A percentile compares a stretch with the other conserved stretches of the same genome.
Conservation (phyloP, 2,888 invertebrate species). For the Hydroisotoma schaefferi region DNA sequence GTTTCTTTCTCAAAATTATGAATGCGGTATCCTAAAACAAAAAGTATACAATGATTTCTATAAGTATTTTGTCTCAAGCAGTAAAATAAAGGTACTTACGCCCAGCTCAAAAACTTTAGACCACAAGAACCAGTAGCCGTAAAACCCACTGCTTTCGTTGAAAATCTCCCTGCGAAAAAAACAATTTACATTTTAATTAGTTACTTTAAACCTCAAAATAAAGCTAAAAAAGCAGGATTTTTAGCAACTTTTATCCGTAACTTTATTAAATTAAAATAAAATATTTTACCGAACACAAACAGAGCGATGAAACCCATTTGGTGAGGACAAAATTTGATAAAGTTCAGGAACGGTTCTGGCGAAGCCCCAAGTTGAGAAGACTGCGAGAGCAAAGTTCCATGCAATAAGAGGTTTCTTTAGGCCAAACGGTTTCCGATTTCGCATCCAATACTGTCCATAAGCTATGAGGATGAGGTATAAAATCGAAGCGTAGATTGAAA, state of each 20-base stretch:
- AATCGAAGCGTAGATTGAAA: conserved; percentile 14
- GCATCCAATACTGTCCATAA: conserved; percentile 89
- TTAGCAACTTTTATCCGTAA: not conserved
- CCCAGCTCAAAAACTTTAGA: conserved; percentile 95
- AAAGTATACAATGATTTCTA: not conserved
- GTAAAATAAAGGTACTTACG: conserved; percentile 1
- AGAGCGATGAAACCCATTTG: conserved; percentile 22
- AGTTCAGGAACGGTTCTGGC: conserved; percentile 25
- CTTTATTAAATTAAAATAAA: not conserved
- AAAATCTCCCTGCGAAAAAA: conserved; percentile 19
- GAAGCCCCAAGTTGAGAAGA: conserved; percentile 23
- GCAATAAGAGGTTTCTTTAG: conserved; percentile 77
- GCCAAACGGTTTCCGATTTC: conserved; percentile 81
- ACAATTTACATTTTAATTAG: not conserved
- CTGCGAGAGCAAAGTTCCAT: conserved; percentile 88
- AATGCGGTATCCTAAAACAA: conserved; percentile 72
- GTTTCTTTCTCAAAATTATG: conserved; percentile 87
- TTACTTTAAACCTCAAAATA: not conserved
- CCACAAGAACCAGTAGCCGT: conserved; percentile 87
- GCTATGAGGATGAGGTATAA: conserved; percentile 90
- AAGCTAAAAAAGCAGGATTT: no score
- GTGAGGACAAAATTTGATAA: conserved; percentile 11
- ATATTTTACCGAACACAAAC: conserved; percentile 22
- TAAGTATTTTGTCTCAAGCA: no score
- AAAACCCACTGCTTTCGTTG: conserved; percentile 27